A percentile compares a stretch with the other conserved stretches of the same genome.
These are phyloP conservation scores for Dryomyza anilis DNA, from an alignment of 2,888 invertebrate genomes.

Conservation along the genomic window DNA sequence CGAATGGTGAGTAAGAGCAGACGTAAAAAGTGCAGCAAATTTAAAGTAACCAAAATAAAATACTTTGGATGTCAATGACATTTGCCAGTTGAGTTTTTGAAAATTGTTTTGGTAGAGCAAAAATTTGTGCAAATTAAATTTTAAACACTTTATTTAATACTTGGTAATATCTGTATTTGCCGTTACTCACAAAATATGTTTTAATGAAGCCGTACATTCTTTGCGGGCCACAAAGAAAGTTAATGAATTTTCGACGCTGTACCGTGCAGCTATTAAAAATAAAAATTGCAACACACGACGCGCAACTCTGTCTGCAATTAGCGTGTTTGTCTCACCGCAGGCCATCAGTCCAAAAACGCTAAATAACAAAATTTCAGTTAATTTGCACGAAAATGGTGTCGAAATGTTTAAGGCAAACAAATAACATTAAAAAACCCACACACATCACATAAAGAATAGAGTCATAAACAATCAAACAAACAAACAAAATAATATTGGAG, in stretches of 20 bases:
- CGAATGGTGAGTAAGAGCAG: conserved; percentile 48
- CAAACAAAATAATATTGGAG: neutral
- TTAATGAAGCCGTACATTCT: too few species aligned
- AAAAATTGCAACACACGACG: conserved; percentile 2
- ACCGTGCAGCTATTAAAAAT: neutral
- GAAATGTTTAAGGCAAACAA: neutral
- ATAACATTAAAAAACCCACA: neutral
- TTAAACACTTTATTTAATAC: too few species aligned
- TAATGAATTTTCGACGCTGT: neutral
- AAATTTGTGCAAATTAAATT: too few species aligned
- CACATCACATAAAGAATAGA: neutral
- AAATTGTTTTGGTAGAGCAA: too few species aligned
- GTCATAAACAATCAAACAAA: neutral
- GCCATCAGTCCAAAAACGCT: neutral
- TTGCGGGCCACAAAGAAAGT: too few species aligned
- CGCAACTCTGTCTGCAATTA: neutral
- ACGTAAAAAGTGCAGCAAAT: too few species aligned
- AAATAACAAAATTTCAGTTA: neutral
- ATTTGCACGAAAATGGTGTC: conserved; percentile 10
- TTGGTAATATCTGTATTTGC: too few species aligned
- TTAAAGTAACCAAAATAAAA: too few species aligned
- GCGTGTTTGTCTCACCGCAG: neutral
- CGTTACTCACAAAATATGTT: too few species aligned
- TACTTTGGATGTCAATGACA: too few species aligned
- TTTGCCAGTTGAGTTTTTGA: too few species aligned